phyloP scores from a whole-genome alignment of 2,797 vertebrate genomes.

The Karalla daura region DNA sequence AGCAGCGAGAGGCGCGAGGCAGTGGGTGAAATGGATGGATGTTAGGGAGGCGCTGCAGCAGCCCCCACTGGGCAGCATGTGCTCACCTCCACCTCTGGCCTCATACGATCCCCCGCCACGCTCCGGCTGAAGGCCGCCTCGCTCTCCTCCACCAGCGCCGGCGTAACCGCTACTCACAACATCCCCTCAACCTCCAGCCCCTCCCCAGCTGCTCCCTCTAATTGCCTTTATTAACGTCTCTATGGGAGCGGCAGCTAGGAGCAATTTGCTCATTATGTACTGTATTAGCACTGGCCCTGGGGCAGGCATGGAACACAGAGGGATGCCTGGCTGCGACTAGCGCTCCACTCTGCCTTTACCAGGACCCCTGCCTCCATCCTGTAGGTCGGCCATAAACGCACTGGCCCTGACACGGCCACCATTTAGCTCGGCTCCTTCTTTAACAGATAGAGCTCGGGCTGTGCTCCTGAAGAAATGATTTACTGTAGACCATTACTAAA shows the following conservation, averaged over 20 bases:
- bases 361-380: constrained; percentile 68
- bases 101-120: constrained; percentile 49
- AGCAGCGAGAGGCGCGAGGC: constrained; percentile 38
- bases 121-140: constrained; percentile 38
- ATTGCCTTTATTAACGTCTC: constrained; percentile 86
- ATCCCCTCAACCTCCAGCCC: constrained; percentile 72
- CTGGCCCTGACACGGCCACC: constrained; percentile 28
- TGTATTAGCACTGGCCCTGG: constrained; percentile 81
- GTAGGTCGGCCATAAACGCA: constrained; percentile 37
- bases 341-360: constrained; percentile 56
- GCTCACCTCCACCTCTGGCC: constrained; percentile 60
- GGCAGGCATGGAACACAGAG: constrained; percentile 80
- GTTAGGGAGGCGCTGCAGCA: constrained; percentile 26
- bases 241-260: constrained; percentile 83
- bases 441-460: constrained; percentile 4
- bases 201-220: constrained; percentile 78
- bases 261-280: constrained; percentile 83
- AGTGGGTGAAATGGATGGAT: constrained; percentile 32
- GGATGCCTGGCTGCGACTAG: constrained; percentile 71
- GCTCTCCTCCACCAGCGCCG: constrained; percentile 39
- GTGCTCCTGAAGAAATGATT: not conserved
- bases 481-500: not conserved
- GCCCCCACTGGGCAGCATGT: constrained; percentile 4
- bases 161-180: constrained; percentile 67
- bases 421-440: constrained; percentile 25